Percentiles rank a stretch among this genome's conserved stretches.
These are phyloP conservation scores for Thalassarche chlororhynchos DNA, from an alignment of 2,113 vertebrate species.

Conservation along the genomic window DNA sequence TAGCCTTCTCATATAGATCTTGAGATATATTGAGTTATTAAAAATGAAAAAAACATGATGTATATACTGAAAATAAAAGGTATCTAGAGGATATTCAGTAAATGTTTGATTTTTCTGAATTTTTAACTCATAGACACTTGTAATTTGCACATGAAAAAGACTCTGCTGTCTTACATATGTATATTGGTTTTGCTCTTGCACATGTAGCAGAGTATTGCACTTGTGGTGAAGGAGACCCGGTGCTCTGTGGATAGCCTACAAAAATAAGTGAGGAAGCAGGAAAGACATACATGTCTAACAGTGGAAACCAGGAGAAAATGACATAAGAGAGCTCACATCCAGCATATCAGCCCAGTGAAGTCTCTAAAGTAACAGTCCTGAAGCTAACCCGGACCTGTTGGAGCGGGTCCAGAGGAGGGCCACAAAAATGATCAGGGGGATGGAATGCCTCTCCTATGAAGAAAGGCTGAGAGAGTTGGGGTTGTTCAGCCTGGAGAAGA, in stretches of 20 bases:
- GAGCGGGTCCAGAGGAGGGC: too few species aligned
- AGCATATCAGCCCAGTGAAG: neutral
- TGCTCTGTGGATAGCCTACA: neutral
- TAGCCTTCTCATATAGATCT: neutral
- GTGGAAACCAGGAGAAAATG: neutral
- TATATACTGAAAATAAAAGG: neutral
- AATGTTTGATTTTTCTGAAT: neutral
- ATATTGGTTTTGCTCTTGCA: neutral
- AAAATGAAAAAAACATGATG: neutral
- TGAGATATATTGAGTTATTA: neutral
- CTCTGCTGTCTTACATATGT: neutral
- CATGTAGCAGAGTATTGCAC: neutral
- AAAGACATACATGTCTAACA: neutral
- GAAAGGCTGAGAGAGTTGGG: too few species aligned
- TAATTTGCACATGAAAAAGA: neutral
- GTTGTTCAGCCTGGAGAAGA: too few species aligned
- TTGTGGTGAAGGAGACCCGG: neutral
- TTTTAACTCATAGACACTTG: neutral
- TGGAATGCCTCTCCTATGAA: too few species aligned
- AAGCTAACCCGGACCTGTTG: neutral
- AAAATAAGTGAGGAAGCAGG: neutral
- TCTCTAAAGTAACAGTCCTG: neutral
- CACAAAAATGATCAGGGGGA: too few species aligned
- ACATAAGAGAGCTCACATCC: neutral
- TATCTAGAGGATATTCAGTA: neutral